Evolutionary conservation across 2,797 vertebrate genomes (phyloP).

Genomic region (Alectoris magna): DNA sequence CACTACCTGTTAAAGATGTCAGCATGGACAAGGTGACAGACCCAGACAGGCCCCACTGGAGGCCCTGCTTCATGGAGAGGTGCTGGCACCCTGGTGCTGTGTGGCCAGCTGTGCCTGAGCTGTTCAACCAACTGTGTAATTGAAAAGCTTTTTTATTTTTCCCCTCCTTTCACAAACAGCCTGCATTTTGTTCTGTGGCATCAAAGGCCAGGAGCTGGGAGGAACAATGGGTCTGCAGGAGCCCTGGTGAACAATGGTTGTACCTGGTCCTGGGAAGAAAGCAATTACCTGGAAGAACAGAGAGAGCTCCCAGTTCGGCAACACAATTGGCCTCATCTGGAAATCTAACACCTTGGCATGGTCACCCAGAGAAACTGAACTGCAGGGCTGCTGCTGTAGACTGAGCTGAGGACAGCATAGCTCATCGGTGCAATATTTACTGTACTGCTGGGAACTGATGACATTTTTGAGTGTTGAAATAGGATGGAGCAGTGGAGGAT

Average conservation of each 20-base stretch:
- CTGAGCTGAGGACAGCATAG: not conserved
- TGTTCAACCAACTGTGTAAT: slow-evolving; percentile 51
- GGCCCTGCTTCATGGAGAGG: not conserved
- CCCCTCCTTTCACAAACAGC: slow-evolving; percentile 57
- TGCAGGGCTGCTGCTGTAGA: not conserved
- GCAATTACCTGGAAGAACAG: slow-evolving; percentile 47
- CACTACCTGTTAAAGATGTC: not conserved
- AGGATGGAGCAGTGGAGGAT: not conserved
- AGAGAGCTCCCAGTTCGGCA: slow-evolving; percentile 33
- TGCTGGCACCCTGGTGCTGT: not conserved
- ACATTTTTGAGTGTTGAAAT: not conserved
- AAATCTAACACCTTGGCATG: slow-evolving; percentile 27
- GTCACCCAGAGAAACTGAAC: not conserved
- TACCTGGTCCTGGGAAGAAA: not conserved
- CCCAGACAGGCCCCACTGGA: not conserved
- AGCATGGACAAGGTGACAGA: not conserved
- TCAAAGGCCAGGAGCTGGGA: slow-evolving; percentile 24
- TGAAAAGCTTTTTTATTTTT: slow-evolving; percentile 41
- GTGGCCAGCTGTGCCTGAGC: not conserved
- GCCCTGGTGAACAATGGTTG: slow-evolving; percentile 41
- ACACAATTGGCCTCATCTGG: slow-evolving; percentile 43
- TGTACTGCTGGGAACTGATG: not conserved
- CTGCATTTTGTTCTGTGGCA: slow-evolving; percentile 57
- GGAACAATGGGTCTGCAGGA: slow-evolving; percentile 61
- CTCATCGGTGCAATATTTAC: not conserved